These are phyloP conservation scores for Drosophila nikananu DNA, from an alignment of 1,140 invertebrate species.

Conservation along the genomic window DNA sequence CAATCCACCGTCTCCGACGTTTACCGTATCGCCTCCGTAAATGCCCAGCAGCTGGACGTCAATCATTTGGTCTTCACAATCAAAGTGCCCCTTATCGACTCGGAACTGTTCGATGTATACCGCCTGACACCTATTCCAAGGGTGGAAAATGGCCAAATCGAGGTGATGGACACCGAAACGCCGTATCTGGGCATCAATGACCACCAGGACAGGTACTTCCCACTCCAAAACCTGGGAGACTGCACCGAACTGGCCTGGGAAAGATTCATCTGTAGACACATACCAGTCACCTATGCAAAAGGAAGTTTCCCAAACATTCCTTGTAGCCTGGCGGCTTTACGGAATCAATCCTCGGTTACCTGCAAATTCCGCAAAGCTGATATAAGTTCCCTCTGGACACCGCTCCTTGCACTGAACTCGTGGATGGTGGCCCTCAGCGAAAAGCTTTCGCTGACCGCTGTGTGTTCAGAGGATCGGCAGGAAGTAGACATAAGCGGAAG, in stretches of 20 bases:
- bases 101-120: conserved; percentile 23
- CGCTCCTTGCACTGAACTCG: conserved; percentile 21
- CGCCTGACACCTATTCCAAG: conserved; percentile 29
- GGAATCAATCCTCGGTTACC: not conserved
- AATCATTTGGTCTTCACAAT: conserved; percentile 15
- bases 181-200: conserved; percentile 22
- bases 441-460: conserved; percentile 11
- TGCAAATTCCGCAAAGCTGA: not conserved
- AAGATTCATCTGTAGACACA: conserved; percentile 6
- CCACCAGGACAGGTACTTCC: conserved; percentile 24
- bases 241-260: conserved; percentile 15
- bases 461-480: conserved; percentile 26
- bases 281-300: conserved; percentile 11
- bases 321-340: conserved; percentile 20
- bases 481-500: conserved; percentile 24
- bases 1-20: not conserved
- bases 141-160: conserved; percentile 1
- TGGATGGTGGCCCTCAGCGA: conserved; percentile 34
- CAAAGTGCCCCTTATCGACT: conserved; percentile 16
- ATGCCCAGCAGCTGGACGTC: not conserved
- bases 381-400: conserved; percentile 13
- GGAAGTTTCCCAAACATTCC: not conserved
- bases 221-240: not conserved
- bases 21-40: conserved; percentile 9
- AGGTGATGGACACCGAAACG: conserved; percentile 22